phyloP scores from a whole-genome alignment of 2,888 invertebrate species.

The Schizotus pectinicornis region DNA sequence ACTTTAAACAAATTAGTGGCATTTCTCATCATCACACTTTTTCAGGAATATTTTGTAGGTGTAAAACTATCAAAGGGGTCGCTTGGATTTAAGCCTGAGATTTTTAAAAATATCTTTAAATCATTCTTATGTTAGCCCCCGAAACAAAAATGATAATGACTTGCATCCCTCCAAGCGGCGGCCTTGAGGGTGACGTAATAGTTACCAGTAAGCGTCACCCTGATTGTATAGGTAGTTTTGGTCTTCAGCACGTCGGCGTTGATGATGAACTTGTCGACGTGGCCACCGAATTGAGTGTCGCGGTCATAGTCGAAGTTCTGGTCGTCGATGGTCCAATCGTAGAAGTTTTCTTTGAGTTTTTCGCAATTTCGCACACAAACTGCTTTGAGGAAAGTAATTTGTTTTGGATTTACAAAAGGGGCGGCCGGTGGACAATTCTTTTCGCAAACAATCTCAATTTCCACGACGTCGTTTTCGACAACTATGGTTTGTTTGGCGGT shows the following conservation, averaged over 20 bases:
- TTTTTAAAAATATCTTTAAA: no score
- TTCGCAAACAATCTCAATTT: slow-evolving; percentile 15
- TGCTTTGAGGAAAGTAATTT: slow-evolving; percentile 8
- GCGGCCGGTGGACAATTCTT: slow-evolving; percentile 23
- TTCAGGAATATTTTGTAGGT: no score
- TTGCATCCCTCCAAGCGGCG: no score
- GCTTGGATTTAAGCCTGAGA: no score
- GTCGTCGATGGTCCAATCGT: slow-evolving; percentile 13
- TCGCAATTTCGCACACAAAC: slow-evolving; percentile 12
- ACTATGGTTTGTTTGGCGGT: slow-evolving; percentile 11
- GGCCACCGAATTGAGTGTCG: slow-evolving; percentile 19
- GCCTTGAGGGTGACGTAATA: no score
- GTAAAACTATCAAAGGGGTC: no score
- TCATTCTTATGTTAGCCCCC: no score
- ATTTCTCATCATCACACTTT: no score
- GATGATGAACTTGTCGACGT: slow-evolving; percentile 17
- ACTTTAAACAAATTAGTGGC: no score
- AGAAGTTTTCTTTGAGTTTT: neutral
- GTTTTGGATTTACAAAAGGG: neutral
- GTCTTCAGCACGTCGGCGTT: slow-evolving; percentile 7
- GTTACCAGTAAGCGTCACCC: neutral
- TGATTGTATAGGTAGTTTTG: slow-evolving; percentile 2
- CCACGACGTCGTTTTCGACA: neutral
- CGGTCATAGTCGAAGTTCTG: slow-evolving; percentile 9
- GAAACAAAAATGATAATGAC: no score